phyloP scores from a whole-genome alignment of 2,113 vertebrate species.

The Ptyas mucosa region DNA sequence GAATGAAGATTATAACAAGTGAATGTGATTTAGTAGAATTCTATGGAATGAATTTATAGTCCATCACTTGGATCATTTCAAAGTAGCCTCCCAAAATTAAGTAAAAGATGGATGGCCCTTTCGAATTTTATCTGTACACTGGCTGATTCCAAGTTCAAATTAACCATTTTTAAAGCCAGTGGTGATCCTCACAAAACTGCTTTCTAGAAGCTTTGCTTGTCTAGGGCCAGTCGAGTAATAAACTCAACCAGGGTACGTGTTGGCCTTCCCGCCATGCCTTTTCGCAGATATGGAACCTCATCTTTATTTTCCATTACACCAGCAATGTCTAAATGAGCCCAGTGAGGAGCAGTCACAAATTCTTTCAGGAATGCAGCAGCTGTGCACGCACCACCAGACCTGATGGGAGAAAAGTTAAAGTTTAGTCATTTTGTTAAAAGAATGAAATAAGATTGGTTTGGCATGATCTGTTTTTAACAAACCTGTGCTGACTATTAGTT shows the following conservation, averaged over 20 bases:
- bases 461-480: too few relatives aligned
- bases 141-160: background rate
- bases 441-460: too few relatives aligned
- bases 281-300: conserved; percentile 88
- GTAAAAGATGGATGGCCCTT: background rate
- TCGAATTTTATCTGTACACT: background rate
- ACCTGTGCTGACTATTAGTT: too few relatives aligned
- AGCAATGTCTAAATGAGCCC: conserved; percentile 96
- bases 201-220: conserved; percentile 46
- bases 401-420: conserved; percentile 49
- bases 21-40: conserved; percentile 9
- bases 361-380: conserved; percentile 93
- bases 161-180: conserved; percentile 14
- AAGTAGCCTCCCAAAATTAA: background rate
- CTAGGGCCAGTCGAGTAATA: conserved; percentile 70
- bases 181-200: background rate
- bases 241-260: conserved; percentile 91
- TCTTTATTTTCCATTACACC: conserved; percentile 97
- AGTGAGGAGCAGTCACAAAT: conserved; percentile 86
- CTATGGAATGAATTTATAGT: conserved; percentile 24
- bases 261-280: conserved; percentile 94
- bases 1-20: background rate
- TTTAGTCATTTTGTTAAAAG: background rate
- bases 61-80: conserved; percentile 9
- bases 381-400: conserved; percentile 92